Evolutionary conservation across 2,797 vertebrate species (phyloP), one percentile per base, ranked within the genome.

Genomic region (Todus mexicanus): DNA sequence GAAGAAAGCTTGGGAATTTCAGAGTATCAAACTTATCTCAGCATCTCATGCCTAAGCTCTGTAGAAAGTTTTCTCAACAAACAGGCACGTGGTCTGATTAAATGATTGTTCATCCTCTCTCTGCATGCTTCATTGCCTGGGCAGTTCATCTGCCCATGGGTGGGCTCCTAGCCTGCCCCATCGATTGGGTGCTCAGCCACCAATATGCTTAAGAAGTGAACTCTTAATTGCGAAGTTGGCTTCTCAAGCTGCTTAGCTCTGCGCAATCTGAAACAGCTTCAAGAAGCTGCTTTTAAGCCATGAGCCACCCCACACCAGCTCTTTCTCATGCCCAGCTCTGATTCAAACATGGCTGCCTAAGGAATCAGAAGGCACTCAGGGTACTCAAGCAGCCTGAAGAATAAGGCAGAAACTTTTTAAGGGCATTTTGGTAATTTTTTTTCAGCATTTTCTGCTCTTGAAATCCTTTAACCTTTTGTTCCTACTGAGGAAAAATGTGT

Each of bases 381-480:
- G 29, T 65, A 38, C n/a, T 68, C 27, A 16, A 31, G 29, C 64
- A 74, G 31, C 20, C 37, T 70, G 70, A 81, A 85, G 37, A 91
- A 63, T 11, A 69, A 83, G 35, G 35, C 53, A 87, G 54, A 60
- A 48, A 35, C 5, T 43, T 74, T 83, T 56, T 3, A 26, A 53
- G 19, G 12, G 11, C 51, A 31, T 70, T 87, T 87, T 48, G 75
- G 7, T 40, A 7, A 50, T 71, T 15, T 64, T 93, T 87, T 68
- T 59, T 72, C 66, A 29, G 21, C 12, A 20, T 84, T 92, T 60
- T 84, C 35, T 78, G 74, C 43, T 38, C 68, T 88, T 88, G 64
- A 95, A 94, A 66, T 78, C 66, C 82, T 95, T 91, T 95, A 93
- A 94, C 87, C 85, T 91, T 96, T 92, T 88, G 89, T 87, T 93